A percentile compares a stretch with the other conserved stretches of the same genome.
phyloP scores from a whole-genome alignment of 23 tunicate genomes.

The Botrylloides violaceus region DNA sequence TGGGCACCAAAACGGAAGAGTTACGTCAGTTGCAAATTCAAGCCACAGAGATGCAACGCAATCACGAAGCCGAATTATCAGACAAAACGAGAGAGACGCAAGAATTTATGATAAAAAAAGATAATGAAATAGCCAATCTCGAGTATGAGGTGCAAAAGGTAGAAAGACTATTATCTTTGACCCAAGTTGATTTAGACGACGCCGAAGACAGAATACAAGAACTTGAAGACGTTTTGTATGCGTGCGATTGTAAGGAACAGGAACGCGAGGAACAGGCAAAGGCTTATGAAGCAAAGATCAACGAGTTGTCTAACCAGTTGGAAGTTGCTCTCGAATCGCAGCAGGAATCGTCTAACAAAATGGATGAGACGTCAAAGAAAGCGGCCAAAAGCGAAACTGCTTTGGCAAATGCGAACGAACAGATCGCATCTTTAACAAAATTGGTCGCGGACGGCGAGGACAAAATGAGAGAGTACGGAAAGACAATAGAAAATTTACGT shows the following conservation, averaged over 20 bases:
- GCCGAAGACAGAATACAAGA: constrained; percentile 66
- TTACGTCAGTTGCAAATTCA: too few species aligned
- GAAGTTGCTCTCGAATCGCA: neutral
- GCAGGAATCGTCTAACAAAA: neutral
- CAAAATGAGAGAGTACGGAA: constrained; percentile 23
- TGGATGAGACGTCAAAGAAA: neutral
- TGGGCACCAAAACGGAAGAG: too few species aligned
- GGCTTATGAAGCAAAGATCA: constrained; percentile 15
- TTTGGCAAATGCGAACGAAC: constrained; percentile 23
- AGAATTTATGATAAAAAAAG: too few species aligned
- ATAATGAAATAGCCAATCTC: neutral
- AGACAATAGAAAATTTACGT: constrained; percentile 3
- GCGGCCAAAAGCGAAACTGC: constrained; percentile 7
- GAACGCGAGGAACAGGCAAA: constrained; percentile 7
- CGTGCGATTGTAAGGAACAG: constrained; percentile 20
- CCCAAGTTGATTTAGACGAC: constrained; percentile 20
- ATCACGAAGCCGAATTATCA: too few species aligned
- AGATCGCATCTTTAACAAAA: constrained; percentile 10
- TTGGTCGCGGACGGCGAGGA: constrained; percentile 53
- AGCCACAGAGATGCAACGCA: too few species aligned
- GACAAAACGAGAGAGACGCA: too few species aligned
- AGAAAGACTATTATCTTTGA: neutral
- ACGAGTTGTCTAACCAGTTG: neutral
- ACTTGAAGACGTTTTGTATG: constrained; percentile 43
- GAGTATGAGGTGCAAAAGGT: neutral